A percentile compares a stretch with the other conserved stretches of the same genome.
phyloP scores from a whole-genome alignment of 2,888 invertebrate genomes.

The Rhagonycha lutea region DNA sequence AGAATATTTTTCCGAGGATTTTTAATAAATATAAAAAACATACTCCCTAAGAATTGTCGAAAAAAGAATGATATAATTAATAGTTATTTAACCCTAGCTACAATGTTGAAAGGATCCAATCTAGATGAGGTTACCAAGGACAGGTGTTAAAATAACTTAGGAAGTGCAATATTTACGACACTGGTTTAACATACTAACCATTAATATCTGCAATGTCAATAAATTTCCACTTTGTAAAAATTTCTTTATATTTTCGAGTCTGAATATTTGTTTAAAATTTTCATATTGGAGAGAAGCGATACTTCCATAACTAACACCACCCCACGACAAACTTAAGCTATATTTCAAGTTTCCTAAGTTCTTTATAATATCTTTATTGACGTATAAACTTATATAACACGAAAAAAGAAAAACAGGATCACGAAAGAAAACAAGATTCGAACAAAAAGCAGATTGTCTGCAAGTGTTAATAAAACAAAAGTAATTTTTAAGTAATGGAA shows the following conservation, averaged over 20 bases:
- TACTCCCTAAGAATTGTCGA: too few relatives aligned
- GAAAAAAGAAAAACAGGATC: background rate
- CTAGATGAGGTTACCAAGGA: too few relatives aligned
- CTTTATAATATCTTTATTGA: background rate
- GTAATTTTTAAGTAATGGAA: background rate
- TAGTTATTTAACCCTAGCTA: too few relatives aligned
- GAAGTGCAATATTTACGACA: too few relatives aligned
- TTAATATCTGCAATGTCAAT: background rate
- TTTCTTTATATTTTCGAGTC: background rate
- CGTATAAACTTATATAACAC: background rate
- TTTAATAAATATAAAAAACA: too few relatives aligned
- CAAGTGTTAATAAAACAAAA: background rate
- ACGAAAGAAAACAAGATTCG: background rate
- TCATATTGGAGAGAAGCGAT: background rate
- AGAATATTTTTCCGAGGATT: too few relatives aligned
- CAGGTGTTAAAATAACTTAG: too few relatives aligned
- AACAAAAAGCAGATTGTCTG: background rate
- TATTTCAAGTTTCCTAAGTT: background rate
- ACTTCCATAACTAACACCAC: background rate
- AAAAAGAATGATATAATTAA: too few relatives aligned
- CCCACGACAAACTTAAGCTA: background rate
- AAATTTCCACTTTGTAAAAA: background rate
- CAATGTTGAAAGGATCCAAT: too few relatives aligned
- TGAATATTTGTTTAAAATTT: background rate
- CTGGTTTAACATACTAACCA: too few relatives aligned